Evolutionary conservation across 2,797 vertebrate genomes (phyloP).

Genomic region (Oryzias sinensis): DNA sequence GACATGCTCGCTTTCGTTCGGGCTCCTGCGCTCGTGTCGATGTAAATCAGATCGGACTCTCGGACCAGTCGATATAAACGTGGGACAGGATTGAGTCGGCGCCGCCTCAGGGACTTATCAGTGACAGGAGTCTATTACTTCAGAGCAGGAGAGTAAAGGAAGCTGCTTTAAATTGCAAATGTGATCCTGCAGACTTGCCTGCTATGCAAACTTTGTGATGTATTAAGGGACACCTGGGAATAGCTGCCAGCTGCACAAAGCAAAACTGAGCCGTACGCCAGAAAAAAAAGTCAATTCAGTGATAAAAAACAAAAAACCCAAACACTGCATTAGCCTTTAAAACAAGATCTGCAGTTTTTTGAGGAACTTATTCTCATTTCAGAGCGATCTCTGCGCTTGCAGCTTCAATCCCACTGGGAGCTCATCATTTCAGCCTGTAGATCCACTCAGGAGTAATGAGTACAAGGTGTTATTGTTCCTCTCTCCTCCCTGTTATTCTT

Average conservation of each 20-base stretch:
- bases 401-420: slow-evolving; percentile 19
- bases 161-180: slow-evolving; percentile 68
- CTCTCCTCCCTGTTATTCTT: slow-evolving; percentile 19
- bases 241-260: slow-evolving; percentile 24
- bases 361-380: slow-evolving; percentile 10
- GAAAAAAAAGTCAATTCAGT: slow-evolving; percentile 31
- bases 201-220: slow-evolving; percentile 60
- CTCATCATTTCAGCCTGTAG: slow-evolving; percentile 20
- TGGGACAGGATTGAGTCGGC: slow-evolving; percentile 61
- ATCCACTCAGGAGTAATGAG: slow-evolving; percentile 22
- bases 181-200: slow-evolving; percentile 50
- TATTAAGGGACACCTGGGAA: slow-evolving; percentile 52
- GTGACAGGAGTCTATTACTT: slow-evolving; percentile 68
- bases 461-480: slow-evolving; percentile 34
- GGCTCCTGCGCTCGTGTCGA: slow-evolving; percentile 43
- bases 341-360: slow-evolving; percentile 1
- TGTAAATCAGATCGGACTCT: slow-evolving; percentile 65
- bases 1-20: slow-evolving; percentile 65
- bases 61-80: slow-evolving; percentile 53
- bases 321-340: slow-evolving; percentile 21
- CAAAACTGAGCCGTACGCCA: too few relatives aligned
- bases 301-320: slow-evolving; percentile 19
- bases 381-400: slow-evolving; percentile 21
- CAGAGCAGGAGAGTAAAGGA: slow-evolving; percentile 24
- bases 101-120: slow-evolving; percentile 61